phyloP scores from a whole-genome alignment of 1,140 invertebrate species.

The Drosophila prosaltans region DNA sequence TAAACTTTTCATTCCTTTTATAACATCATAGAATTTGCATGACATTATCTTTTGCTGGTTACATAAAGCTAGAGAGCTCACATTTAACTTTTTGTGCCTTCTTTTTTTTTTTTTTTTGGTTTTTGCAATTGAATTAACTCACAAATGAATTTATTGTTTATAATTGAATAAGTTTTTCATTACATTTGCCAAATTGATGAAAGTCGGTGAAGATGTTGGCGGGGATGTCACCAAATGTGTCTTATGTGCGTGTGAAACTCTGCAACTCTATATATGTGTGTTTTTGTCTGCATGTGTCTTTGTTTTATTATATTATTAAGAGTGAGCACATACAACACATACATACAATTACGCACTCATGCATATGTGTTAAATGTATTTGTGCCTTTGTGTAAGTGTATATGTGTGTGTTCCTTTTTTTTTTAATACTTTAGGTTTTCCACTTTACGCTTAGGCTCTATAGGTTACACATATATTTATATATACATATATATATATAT shows the following conservation, averaged over 20 bases:
- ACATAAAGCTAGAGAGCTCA: conserved; percentile 53
- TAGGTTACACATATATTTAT: conserved; percentile 33
- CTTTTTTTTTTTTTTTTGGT: background rate
- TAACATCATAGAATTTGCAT: conserved; percentile 3
- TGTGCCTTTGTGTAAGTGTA: conserved; percentile 21
- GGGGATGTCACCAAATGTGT: conserved; percentile 1
- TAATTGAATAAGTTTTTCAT: conserved; percentile 65
- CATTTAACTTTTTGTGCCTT: conserved; percentile 16
- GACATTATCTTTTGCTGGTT: conserved; percentile 38
- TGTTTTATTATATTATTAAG: conserved; percentile 31
- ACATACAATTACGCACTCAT: conserved; percentile 35
- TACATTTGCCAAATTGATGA: conserved; percentile 9
- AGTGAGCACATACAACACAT: conserved; percentile 19
- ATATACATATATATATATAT: background rate
- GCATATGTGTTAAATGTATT: conserved; percentile 22
- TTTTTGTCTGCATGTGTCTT: conserved; percentile 7
- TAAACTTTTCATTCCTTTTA: too few relatives aligned
- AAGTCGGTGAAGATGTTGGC: background rate
- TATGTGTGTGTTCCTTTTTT: conserved; percentile 18
- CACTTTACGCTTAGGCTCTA: conserved; percentile 65
- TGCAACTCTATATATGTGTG: conserved; percentile 2
- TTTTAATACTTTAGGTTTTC: conserved; percentile 68
- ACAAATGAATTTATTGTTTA: conserved; percentile 51
- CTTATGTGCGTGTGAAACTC: conserved; percentile 1
- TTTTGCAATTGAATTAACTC: conserved; percentile 49